phyloP scores from a whole-genome alignment of 2,888 invertebrate species.

The Mechanitis mazaeus region DNA sequence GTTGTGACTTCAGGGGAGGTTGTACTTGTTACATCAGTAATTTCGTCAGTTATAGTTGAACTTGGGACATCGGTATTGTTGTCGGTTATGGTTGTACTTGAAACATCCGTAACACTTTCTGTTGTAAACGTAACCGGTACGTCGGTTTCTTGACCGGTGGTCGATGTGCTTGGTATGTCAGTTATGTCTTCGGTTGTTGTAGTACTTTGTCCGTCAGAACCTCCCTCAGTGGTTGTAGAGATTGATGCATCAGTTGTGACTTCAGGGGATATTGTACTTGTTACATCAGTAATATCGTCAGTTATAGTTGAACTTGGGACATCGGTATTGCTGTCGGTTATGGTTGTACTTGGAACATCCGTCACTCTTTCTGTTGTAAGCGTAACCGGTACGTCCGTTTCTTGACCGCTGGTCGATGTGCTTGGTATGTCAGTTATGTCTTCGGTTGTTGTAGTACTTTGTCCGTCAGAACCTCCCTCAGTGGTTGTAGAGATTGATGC shows the following conservation, averaged over 20 bases:
- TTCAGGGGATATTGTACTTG: conserved; percentile 2
- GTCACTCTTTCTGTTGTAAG: not conserved
- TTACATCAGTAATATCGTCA: conserved; percentile 1
- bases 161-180: conserved; percentile 2
- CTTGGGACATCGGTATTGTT: conserved; percentile 3
- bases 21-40: not conserved
- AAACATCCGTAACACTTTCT: not conserved
- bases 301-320: conserved; percentile 1
- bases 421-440: no score
- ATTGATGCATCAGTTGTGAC: not conserved
- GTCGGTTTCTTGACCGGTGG: not conserved
- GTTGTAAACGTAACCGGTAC: not conserved
- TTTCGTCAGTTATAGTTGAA: not conserved
- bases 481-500: no score
- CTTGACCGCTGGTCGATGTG: not conserved
- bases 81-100: conserved; percentile 1
- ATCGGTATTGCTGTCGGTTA: not conserved
- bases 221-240: conserved; percentile 1
- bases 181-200: conserved; percentile 1
- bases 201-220: not conserved
- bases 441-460: no score
- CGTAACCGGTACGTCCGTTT: not conserved
- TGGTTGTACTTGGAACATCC: not conserved
- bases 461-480: no score
- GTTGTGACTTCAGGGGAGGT: not conserved